A percentile compares a stretch with the other conserved stretches of the same genome.
These are phyloP conservation scores for Nicator chloris DNA, from an alignment of 2,113 vertebrate species.

Conservation along the genomic window DNA sequence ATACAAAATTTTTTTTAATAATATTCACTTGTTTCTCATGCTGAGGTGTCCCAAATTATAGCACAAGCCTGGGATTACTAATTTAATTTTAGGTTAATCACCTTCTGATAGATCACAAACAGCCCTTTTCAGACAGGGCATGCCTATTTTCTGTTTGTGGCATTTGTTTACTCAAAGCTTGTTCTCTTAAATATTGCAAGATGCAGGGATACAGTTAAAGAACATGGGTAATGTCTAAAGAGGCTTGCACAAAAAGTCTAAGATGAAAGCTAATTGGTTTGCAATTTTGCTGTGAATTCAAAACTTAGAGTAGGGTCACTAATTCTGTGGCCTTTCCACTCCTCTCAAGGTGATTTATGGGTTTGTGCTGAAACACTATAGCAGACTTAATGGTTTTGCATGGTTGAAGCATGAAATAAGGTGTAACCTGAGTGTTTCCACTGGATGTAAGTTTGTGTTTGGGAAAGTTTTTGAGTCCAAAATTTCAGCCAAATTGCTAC, in stretches of 20 bases:
- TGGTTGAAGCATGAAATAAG: slow-evolving; percentile 50
- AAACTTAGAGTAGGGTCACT: slow-evolving; percentile 29
- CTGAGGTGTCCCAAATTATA: neutral
- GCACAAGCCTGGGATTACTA: neutral
- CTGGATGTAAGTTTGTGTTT: neutral
- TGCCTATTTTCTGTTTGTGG: neutral
- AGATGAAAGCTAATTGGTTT: slow-evolving; percentile 7
- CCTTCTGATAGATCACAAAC: neutral
- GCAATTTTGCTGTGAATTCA: neutral
- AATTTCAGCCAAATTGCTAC: neutral
- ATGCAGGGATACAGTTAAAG: neutral
- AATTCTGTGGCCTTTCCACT: slow-evolving; percentile 1
- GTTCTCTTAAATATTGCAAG: neutral
- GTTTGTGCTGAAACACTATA: slow-evolving; percentile 20
- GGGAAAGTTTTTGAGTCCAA: neutral
- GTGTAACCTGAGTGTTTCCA: slow-evolving; percentile 3
- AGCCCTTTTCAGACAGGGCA: neutral
- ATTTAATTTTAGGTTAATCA: neutral
- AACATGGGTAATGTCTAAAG: neutral
- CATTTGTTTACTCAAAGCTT: neutral
- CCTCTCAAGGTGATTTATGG: slow-evolving; percentile 23
- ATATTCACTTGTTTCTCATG: neutral
- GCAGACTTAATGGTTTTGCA: slow-evolving; percentile 36
- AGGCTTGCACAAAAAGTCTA: neutral
- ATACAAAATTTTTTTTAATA: neutral